Evolutionary conservation across 2,113 vertebrate genomes (phyloP).

Genomic region (Cyrtonyx montezumae): DNA sequence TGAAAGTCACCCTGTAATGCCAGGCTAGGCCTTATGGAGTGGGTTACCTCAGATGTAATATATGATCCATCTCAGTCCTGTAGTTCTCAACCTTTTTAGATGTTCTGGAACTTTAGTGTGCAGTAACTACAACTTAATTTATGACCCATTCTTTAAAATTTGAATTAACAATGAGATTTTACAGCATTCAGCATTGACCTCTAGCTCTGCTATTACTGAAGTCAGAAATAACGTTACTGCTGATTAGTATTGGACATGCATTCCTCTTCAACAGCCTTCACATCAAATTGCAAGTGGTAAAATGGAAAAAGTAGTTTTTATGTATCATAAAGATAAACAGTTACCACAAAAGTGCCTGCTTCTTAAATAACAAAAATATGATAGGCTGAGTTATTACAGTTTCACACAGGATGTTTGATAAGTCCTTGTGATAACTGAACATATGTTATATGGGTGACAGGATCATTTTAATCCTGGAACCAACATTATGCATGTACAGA

Average conservation of each 20-base stretch:
- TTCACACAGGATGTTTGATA: not conserved
- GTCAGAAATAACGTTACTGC: not conserved
- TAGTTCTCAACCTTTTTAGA: not conserved
- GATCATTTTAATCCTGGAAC: not conserved
- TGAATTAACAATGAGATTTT: not conserved
- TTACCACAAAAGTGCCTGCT: not conserved
- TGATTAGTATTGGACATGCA: not conserved
- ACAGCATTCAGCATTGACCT: not conserved
- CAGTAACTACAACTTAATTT: not conserved
- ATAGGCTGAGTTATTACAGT: not conserved
- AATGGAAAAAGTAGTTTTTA: not conserved
- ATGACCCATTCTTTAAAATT: not conserved
- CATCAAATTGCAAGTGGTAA: not conserved
- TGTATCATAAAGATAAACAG: not conserved
- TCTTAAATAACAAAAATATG: not conserved
- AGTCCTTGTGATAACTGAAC: not conserved
- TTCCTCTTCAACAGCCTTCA: not conserved
- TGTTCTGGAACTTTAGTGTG: not conserved
- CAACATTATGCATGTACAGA: not conserved
- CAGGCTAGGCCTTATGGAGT: not conserved
- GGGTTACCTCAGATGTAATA: not conserved
- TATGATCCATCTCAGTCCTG: not conserved
- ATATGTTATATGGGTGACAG: not conserved
- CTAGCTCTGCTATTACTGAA: conserved; percentile 3
- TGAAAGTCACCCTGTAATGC: not conserved